These are phyloP conservation scores for Chlorops oryzae DNA, from an alignment of 1,140 invertebrate genomes.

Conservation along the genomic window DNA sequence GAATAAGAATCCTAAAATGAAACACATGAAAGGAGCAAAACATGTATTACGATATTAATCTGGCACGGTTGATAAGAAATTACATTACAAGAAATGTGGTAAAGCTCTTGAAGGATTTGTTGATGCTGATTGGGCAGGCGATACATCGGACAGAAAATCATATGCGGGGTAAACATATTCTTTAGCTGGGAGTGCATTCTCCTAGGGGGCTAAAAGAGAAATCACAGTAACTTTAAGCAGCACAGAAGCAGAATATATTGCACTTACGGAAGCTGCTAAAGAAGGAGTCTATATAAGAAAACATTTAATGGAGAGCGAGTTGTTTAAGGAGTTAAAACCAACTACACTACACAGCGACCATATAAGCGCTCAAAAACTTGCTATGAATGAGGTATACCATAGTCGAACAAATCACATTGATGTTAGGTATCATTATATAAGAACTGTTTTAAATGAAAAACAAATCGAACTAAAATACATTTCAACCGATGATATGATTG, in stretches of 20 bases:
- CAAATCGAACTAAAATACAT: no score
- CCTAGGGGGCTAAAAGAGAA: constrained; percentile 10
- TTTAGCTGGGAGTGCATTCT: not conserved
- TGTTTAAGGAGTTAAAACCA: not conserved
- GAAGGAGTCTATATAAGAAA: not conserved
- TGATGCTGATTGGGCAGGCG: constrained; percentile 14
- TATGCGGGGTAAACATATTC: constrained; percentile 6
- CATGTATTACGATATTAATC: not conserved
- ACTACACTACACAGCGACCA: not conserved
- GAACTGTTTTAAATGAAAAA: no score
- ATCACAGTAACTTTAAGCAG: not conserved
- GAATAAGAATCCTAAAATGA: constrained; percentile 4
- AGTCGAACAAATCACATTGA: no score
- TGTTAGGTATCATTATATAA: no score
- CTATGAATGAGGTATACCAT: not conserved
- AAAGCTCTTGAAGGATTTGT: constrained; percentile 7
- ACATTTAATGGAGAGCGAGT: not conserved
- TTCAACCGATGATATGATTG: no score
- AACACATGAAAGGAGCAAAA: not conserved
- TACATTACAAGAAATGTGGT: constrained; percentile 1
- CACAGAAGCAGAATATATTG: not conserved
- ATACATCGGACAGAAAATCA: constrained; percentile 6
- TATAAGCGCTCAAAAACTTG: not conserved
- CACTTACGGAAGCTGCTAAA: not conserved
- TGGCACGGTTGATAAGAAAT: not conserved